Evolutionary conservation across 1,140 invertebrate species (phyloP).

Genomic region (Wiebesia pumilae): DNA sequence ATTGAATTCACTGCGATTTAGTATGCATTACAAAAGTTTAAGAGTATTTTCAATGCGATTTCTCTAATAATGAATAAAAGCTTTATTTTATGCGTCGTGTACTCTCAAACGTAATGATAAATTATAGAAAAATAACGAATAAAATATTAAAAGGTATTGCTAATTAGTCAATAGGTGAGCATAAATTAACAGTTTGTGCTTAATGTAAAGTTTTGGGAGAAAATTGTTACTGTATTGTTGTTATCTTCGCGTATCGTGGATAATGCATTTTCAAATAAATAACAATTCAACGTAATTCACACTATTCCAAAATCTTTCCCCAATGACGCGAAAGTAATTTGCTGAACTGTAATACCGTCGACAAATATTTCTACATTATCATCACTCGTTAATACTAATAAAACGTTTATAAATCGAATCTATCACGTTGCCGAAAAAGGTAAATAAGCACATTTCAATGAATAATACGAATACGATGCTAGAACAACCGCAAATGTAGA

Average conservation of each 20-base stretch:
- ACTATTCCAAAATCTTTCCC: constrained; percentile 37
- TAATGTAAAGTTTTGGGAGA: constrained; percentile 39
- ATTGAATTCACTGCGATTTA: neutral
- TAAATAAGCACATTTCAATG: neutral
- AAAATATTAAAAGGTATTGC: constrained; percentile 23
- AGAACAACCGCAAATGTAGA: neutral
- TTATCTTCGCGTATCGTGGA: constrained; percentile 20
- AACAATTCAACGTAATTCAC: constrained; percentile 13
- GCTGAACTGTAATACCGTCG: constrained; percentile 16
- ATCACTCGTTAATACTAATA: constrained; percentile 36
- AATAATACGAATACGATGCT: neutral
- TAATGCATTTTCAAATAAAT: constrained; percentile 43
- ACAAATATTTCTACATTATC: constrained; percentile 30
- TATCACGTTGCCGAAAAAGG: neutral
- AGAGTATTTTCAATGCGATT: too few species aligned
- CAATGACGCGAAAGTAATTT: constrained; percentile 47
- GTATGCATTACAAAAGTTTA: neutral
- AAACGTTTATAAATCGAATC: neutral
- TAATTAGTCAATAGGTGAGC: neutral
- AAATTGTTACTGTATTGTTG: constrained; percentile 26
- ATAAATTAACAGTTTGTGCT: constrained; percentile 10
- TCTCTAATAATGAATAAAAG: too few species aligned
- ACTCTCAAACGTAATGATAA: neutral
- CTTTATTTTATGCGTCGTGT: too few species aligned
- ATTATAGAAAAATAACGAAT: constrained; percentile 2